These are phyloP conservation scores for Dryas iulia DNA, from an alignment of 1,140 invertebrate genomes.

Conservation along the genomic window DNA sequence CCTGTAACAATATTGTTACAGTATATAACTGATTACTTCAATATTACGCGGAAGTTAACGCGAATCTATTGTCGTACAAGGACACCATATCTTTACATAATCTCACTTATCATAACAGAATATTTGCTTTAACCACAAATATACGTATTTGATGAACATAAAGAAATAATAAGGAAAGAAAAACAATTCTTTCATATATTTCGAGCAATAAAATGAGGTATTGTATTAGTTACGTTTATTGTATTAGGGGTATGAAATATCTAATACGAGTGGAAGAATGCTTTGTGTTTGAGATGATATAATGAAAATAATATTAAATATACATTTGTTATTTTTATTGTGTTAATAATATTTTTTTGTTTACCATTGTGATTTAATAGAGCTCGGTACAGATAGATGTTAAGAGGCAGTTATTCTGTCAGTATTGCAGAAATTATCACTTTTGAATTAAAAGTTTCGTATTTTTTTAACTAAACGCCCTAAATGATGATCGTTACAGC, in stretches of 20 bases:
- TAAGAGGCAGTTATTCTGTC: too few species aligned
- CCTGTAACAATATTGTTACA: not conserved
- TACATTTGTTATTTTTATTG: not conserved
- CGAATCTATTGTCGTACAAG: not conserved
- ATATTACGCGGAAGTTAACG: not conserved
- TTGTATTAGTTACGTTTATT: slow-evolving; percentile 19
- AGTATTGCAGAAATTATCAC: too few species aligned
- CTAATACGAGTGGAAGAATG: not conserved
- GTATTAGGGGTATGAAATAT: slow-evolving; percentile 13
- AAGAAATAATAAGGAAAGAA: slow-evolving; percentile 18
- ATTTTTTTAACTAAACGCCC: too few species aligned
- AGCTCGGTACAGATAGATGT: too few species aligned
- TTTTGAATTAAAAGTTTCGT: too few species aligned
- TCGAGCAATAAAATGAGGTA: slow-evolving; percentile 12
- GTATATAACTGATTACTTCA: not conserved
- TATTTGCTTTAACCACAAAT: slow-evolving; percentile 17
- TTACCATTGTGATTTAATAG: not conserved
- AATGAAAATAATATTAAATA: not conserved
- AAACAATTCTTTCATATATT: slow-evolving; percentile 15
- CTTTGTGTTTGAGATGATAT: not conserved
- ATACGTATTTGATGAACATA: slow-evolving; percentile 22
- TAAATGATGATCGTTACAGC: too few species aligned
- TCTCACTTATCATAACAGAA: slow-evolving; percentile 31
- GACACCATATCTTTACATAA: slow-evolving; percentile 27
- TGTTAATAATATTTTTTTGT: not conserved